Evolutionary conservation across 2,797 vertebrate species (phyloP).

Genomic region (Selene dorsalis): DNA sequence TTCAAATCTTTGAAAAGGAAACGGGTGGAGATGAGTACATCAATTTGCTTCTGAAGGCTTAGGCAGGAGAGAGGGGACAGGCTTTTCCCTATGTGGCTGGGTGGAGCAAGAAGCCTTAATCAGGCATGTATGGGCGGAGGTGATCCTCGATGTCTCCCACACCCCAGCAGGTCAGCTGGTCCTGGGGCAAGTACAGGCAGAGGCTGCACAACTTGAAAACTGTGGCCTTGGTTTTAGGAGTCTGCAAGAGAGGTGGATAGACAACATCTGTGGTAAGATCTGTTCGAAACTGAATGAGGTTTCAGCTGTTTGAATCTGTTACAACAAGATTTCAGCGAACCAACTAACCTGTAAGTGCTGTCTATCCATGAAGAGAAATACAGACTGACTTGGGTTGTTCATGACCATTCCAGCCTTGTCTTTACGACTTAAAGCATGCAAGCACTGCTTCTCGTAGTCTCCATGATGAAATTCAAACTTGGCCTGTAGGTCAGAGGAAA

Average conservation of each 20-base stretch:
- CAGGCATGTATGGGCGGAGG: conserved; percentile 98
- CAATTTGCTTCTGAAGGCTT: conserved; percentile 91
- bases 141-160: conserved; percentile 99
- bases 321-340: background rate
- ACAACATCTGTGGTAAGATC: conserved; percentile 3
- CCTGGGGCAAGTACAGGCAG: conserved; percentile 99
- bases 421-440: conserved; percentile 98
- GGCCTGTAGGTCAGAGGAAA: conserved; percentile 82
- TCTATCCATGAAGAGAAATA: conserved; percentile 99
- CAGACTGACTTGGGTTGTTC: conserved; percentile 99
- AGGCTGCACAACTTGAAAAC: conserved; percentile 99
- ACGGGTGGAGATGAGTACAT: conserved; percentile 91
- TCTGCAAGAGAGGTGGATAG: conserved; percentile 80
- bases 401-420: conserved; percentile 99
- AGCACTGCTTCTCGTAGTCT: conserved; percentile 99
- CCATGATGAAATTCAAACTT: conserved; percentile 99
- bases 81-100: conserved; percentile 89
- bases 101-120: conserved; percentile 87
- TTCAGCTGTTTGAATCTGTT: background rate
- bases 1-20: conserved; percentile 94
- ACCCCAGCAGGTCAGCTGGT: conserved; percentile 99
- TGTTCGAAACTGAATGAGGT: background rate
- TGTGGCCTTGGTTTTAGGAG: conserved; percentile 99
- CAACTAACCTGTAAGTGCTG: conserved; percentile 96
- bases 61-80: conserved; percentile 70